phyloP scores from a whole-genome alignment of 2,888 invertebrate species.

The Unio pictorum region DNA sequence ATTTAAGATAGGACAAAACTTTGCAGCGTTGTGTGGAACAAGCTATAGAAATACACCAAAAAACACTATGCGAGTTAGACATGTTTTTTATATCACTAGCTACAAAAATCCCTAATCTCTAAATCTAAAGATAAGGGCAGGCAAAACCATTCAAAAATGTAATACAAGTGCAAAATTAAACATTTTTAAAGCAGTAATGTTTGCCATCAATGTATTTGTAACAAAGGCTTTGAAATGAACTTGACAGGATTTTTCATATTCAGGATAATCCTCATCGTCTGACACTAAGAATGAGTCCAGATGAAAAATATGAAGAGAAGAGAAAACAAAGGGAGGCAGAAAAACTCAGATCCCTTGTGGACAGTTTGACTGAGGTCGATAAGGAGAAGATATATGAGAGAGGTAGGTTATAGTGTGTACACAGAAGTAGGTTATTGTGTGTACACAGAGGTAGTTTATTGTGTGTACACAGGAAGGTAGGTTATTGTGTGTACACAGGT shows the following conservation, averaged over 20 bases:
- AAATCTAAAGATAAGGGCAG: no score
- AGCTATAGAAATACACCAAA: no score
- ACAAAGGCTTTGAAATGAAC: neutral
- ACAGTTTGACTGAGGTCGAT: constrained; percentile 75
- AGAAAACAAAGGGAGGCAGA: constrained; percentile 79
- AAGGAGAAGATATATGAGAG: constrained; percentile 80
- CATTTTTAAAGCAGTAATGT: neutral
- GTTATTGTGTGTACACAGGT: no score
- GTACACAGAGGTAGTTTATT: no score
- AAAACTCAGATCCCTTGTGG: constrained; percentile 79
- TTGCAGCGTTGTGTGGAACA: no score
- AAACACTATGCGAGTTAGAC: no score
- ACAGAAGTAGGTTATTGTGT: no score
- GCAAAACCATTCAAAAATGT: no score
- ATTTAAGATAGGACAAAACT: no score
- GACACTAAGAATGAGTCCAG: constrained; percentile 89
- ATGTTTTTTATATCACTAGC: no score
- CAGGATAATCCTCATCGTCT: constrained; percentile 84
- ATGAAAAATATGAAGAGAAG: constrained; percentile 82
- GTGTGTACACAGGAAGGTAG: no score
- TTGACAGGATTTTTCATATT: neutral
- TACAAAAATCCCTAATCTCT: no score
- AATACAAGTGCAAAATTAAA: neutral
- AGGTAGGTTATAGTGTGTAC: constrained; percentile 73
- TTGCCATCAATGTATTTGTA: neutral